Conservation (phyloP, 2,888 invertebrate genomes). For the Rhamphomyia laevipes region DNA sequence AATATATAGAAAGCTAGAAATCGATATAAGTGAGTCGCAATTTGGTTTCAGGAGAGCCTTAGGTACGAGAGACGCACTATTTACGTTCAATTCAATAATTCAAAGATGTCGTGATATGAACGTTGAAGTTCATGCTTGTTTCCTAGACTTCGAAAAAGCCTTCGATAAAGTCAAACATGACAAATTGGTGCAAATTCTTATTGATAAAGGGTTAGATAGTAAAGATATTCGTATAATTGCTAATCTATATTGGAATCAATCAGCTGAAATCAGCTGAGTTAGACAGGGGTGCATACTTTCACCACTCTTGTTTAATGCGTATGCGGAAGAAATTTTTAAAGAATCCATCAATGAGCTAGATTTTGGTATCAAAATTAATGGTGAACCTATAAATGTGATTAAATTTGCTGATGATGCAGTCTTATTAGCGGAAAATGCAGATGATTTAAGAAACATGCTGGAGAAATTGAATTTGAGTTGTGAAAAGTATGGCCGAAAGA, state of each 20-base stretch:
- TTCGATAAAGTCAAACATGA: neutral
- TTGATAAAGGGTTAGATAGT: neutral
- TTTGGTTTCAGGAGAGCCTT: neutral
- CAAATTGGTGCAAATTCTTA: neutral
- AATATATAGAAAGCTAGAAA: neutral
- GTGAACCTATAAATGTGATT: neutral
- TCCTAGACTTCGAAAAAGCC: neutral
- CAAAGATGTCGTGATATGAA: neutral
- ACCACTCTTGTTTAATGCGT: neutral
- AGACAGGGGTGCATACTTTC: neutral
- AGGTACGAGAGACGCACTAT: neutral
- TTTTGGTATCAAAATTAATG: neutral
- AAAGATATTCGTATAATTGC: neutral
- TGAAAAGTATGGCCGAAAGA: neutral
- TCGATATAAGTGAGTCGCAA: neutral
- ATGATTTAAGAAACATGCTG: neutral
- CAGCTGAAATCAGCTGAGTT: neutral
- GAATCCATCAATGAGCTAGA: neutral
- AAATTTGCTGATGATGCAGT: neutral
- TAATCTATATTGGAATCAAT: neutral
- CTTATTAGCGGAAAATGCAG: neutral
- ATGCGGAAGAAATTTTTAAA: neutral
- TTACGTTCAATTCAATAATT: neutral
- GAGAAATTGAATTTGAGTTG: neutral
- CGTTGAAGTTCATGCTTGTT: neutral